Base-by-base conservation (phyloP, 2,113 vertebrate genomes). In the Alouatta palliata region DNA sequence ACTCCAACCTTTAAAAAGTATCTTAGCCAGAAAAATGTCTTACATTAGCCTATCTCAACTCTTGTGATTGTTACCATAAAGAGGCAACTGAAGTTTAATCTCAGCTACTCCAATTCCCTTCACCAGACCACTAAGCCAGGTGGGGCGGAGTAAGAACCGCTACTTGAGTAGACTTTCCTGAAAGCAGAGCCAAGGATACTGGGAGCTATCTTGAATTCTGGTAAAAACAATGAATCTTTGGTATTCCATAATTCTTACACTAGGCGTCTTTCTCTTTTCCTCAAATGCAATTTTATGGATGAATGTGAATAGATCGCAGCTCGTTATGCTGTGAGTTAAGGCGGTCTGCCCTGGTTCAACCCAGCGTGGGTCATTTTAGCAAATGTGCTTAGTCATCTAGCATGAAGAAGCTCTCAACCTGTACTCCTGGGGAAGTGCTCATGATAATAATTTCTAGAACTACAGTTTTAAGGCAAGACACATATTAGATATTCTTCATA, bases 171-270 rank as follows among this genome's bases (percentile, higher is more conserved):
- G 81, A 92, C 64, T 49, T 95, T 91, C 83, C 87, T 91, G 75
- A 93, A 97, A 97, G 90, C 54, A 94, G 94, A 95, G 75, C 75
- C n/a, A n/a, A 95, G 94, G 90, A 81, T 87, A 70, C 77, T 95
- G 70, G 96, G 90, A 84, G 87, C 81, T 84, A 86, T 92, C 88
- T 92, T 96, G 88, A 95, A 96, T 85, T 96, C 91, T 97, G 87
- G 80, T 92, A 52, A 92, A 95, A 93, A 96, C 49, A 96, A 77
- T 84, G 88, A 91, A 87, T 90, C 87, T 95, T 87, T 77, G 77
- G 88, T 79, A 81, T 85, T 87, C 84, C 87, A 90, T 80, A 45
- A 73, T 84, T 89, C 70, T 94, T 90, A 77, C 58, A 92, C 80
- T 84, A 54, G 32, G 40, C 35, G 47, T 35, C 16, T 90, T 95